A percentile compares a stretch with the other conserved stretches of the same genome.
Conservation (phyloP, 2,113 vertebrate species). For the Vanacampus margaritifer region DNA sequence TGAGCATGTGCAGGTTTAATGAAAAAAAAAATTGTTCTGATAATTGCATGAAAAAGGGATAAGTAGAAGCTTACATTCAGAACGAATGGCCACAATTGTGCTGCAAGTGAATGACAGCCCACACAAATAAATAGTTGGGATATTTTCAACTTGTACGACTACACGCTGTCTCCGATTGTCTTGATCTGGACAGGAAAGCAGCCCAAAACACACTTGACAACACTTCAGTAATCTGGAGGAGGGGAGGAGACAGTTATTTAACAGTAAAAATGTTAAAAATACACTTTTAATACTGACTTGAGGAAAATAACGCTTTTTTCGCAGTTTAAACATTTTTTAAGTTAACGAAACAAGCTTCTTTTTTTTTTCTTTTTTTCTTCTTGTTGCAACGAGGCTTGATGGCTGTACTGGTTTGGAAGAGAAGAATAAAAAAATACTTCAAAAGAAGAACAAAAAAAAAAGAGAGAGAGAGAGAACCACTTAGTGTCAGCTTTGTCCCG, state of each 20-base stretch:
- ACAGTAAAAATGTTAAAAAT: constrained; percentile 66
- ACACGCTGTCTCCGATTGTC: neutral
- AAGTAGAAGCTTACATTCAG: constrained; percentile 51
- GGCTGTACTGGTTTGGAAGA: constrained; percentile 53
- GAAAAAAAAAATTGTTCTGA: too few relatives aligned
- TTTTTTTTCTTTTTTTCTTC: constrained; percentile 39
- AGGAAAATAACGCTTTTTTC: constrained; percentile 41
- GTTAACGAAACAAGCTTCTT: constrained; percentile 25
- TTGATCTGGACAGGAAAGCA: neutral
- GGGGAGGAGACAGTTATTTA: constrained; percentile 43
- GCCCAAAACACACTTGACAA: constrained; percentile 31
- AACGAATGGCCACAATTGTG: constrained; percentile 39
- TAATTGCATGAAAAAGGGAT: neutral
- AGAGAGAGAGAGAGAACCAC: constrained; percentile 45
- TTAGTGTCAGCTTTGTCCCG: constrained; percentile 63
- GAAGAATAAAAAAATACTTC: constrained; percentile 16
- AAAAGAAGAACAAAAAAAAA: constrained; percentile 29
- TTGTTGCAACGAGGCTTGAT: constrained; percentile 53
- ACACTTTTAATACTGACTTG: constrained; percentile 73
- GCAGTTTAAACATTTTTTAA: constrained; percentile 16
- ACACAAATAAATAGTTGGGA: constrained; percentile 65
- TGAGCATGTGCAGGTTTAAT: neutral
- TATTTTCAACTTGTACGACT: constrained; percentile 19
- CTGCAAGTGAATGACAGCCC: constrained; percentile 45
- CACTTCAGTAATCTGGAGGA: constrained; percentile 36